Evolutionary conservation across 2,888 invertebrate genomes (phyloP).

Genomic region (Drosophila borborema): DNA sequence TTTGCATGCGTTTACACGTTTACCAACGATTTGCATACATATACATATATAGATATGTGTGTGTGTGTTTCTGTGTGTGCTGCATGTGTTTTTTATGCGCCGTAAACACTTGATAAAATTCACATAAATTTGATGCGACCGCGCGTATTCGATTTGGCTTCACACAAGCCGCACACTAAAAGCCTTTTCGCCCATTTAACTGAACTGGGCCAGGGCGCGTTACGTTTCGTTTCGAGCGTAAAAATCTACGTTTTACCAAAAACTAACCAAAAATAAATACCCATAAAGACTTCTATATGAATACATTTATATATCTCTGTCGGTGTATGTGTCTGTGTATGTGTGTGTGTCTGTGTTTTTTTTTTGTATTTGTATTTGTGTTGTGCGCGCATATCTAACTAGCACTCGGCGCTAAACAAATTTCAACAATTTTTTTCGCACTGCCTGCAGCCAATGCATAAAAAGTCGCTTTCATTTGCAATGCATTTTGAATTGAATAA

Average conservation of each 20-base stretch:
- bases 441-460: conserved; percentile 13
- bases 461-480: conserved; percentile 33
- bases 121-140: conserved; percentile 70
- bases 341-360: too few relatives aligned
- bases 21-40: conserved; percentile 39
- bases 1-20: conserved; percentile 58
- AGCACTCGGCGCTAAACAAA: conserved; percentile 45
- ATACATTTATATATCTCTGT: conserved; percentile 6
- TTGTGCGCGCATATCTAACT: conserved; percentile 21
- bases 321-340: not conserved
- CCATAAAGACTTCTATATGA: conserved; percentile 32
- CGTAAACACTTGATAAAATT: conserved; percentile 80
- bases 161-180: conserved; percentile 61
- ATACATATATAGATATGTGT: not conserved
- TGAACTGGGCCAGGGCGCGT: conserved; percentile 49
- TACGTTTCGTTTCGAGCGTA: conserved; percentile 54
- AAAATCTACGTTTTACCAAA: conserved; percentile 57
- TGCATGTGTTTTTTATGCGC: conserved; percentile 59
- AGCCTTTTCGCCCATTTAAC: conserved; percentile 74
- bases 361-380: conserved; percentile 1
- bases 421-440: conserved; percentile 40
- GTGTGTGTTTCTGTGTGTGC: conserved; percentile 12
- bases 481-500: conserved; percentile 13
- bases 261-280: conserved; percentile 55
- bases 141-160: conserved; percentile 60